Base-by-base conservation (phyloP, 1,140 invertebrate species). In the Drosophila guanche region DNA sequence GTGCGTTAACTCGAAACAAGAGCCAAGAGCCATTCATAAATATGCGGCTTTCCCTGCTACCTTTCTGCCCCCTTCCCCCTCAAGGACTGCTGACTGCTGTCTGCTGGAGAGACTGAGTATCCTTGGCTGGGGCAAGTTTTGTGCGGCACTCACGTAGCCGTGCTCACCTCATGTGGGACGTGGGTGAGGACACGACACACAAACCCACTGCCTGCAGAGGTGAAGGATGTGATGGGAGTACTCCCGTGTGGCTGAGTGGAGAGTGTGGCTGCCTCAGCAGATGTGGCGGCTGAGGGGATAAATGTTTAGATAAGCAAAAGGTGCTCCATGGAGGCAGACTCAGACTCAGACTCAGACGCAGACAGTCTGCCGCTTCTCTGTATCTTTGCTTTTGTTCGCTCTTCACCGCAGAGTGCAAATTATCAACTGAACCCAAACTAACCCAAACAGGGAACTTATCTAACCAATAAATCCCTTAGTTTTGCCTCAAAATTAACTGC, bases 1-100 rank as follows among this genome's bases (percentile, higher is more conserved):
- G 75, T 72, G 75, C 62, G 74, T 81, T 81, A 76, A 68, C 83
- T 81, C 65, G 66, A 75, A 66, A 88, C 77, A 70, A 54, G 54
- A 88, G 62, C 33, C 25, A 4, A 4, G 3, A 4, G 10, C 56
- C 77, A 77, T 86, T 77, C 68, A 78, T 75, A 80, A 85, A 75
- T 84, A 79, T 83, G 60, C 56, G 54, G 55, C 69, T 59, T 40
- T 58, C 41, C 22, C 43, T 43, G 4, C 40, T 20, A 20, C 16
- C 16, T 20, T 20, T 20, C 29, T 22, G 20, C 41, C 41, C 27
- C 54, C 3, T 27, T 23, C 46, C 23, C 20, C 12, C 22, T 25
- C 56, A 46, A 56, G 52, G 37, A 47, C 55, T 47, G 37, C 54
- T 54, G 41, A 16, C 10, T 56, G 52, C 29, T 33, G 29, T 0